Evolutionary conservation across 1,140 invertebrate species (phyloP), one percentile per base, ranked within the genome.

Genomic region (Achatina immaculata): DNA sequence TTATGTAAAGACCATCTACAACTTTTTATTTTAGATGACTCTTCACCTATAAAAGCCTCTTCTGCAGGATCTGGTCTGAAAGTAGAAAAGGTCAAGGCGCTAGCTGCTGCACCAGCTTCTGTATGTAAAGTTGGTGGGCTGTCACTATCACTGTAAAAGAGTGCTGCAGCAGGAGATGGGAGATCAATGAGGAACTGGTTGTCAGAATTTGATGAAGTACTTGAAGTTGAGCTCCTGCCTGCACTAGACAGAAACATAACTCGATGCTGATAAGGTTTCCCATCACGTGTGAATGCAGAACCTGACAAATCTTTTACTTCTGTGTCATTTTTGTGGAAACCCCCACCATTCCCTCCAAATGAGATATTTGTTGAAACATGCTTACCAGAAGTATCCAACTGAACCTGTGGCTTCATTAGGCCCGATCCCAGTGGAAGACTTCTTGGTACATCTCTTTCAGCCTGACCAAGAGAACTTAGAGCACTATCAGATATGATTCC

Each of bases 101-200:
- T 72, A 4, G 19, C 24, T 9, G 11, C 31, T 21, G 11, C 11
- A 3, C 51, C 48, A 43, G 7, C 68, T 16, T 43, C 36, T 3
- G n/a, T 34, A 21, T 81, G 51, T 34, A 73, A 66, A 28, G 82
- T 45, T 21, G 82, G 55, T 24, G 84, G 84, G 43, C 84, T 85
- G 24, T 84, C 81, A 31, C 62, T 83, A 42, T 85, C 85, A 24
- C 81, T 81, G 73, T 84, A 84, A 14, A 88, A 76, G 36, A 85
- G 83, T 0, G 83, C 85, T 36, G 87, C 87, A 24, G 87, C 87
- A 14, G 85, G 84, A 45, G 86, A 88, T 6, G 85, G 85, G 24
- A 83, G 81, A 66, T 87, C 86, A 65, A 86, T 71, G 38, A 82
- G 78, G n/a, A 81, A 77, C 74, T 83, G 80, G n/a, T 80, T 78